Base-by-base conservation (phyloP, 1,140 invertebrate species). In the Drosophila orosa region DNA sequence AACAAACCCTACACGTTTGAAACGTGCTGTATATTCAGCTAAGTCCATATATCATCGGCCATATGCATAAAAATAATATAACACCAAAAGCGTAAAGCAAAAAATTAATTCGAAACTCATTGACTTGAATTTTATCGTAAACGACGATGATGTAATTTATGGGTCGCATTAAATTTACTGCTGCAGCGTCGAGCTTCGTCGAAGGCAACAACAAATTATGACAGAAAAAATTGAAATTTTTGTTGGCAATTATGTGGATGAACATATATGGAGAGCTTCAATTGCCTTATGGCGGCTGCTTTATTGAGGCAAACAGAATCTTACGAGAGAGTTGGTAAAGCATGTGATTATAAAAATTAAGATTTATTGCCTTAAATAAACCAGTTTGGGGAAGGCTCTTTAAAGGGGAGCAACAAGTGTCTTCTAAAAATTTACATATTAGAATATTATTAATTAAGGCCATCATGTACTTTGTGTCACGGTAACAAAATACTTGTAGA, bases 91-190 rank as follows among this genome's bases (percentile, higher is more conserved):
- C 19, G 63, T 45, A 25, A 3, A 22, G 67, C 8, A 52, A 66
- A 45, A 71, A 71, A 72, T 72, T 71, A 72, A 72, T 72, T 72
- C 68, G 68, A 72, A 72, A 71, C 66, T 71, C 68, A 72, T 72
- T 72, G 68, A 71, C 68, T 60, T 54, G 24, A 31, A 50, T 67
- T 63, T 72, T 52, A 45, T 56, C 72, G 66, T 66, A 69, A 79
- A 72, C 61, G 83, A 89, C 61, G 83, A 87, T 87, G 83, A 87
- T 89, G 83, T 89, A 89, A 87, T 87, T 87, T 87, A 87, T 80
- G 84, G 63, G 47, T 62, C 48, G 71, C 82, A 78, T 89, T 87
- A 84, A 87, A 87, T 89, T 89, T 81, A 85, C 83, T 84, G 62
- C 59, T 45, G 35, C 63, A 42, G 44, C 66, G 35, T 55, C 39